These are phyloP conservation scores for Drosophila equinoxialis DNA, from an alignment of 1,140 invertebrate genomes.

Conservation along the genomic window DNA sequence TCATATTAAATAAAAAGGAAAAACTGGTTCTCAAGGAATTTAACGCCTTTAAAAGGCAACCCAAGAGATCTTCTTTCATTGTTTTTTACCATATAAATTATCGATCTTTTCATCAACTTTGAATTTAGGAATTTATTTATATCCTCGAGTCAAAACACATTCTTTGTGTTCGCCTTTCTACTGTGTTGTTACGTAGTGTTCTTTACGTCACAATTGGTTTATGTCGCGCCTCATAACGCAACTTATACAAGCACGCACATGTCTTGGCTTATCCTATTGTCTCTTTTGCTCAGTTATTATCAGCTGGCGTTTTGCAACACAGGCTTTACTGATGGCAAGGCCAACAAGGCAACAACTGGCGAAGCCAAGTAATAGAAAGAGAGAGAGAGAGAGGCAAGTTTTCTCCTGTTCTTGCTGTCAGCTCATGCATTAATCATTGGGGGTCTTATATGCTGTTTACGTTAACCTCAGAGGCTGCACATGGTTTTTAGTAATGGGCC, in stretches of 20 bases:
- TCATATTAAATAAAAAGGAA: too few relatives aligned
- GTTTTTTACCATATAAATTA: too few relatives aligned
- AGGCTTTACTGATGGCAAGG: neutral
- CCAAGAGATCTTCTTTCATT: too few relatives aligned
- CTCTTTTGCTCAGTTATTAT: slow-evolving; percentile 2
- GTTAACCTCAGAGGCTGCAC: slow-evolving; percentile 1
- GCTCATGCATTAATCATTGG: slow-evolving; percentile 18
- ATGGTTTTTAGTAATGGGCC: slow-evolving; percentile 38
- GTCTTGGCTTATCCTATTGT: slow-evolving; percentile 2
- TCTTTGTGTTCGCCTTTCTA: neutral
- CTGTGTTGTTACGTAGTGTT: neutral
- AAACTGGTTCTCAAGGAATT: too few relatives aligned
- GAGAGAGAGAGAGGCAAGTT: too few relatives aligned
- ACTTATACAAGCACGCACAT: neutral
- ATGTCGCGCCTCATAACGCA: slow-evolving; percentile 27
- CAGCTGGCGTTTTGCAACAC: slow-evolving; percentile 19
- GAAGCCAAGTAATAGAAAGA: neutral
- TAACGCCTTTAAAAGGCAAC: too few relatives aligned
- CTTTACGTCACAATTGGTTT: slow-evolving; percentile 24
- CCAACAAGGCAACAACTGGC: slow-evolving; percentile 6
- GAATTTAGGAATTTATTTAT: neutral
- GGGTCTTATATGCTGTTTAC: slow-evolving; percentile 16
- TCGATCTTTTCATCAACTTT: neutral
- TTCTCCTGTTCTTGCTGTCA: neutral
- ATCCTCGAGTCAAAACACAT: neutral